Evolutionary conservation across 2,888 invertebrate genomes (phyloP), one percentile per base, ranked within the genome.

Genomic region (Eutolmus rufibarbis): DNA sequence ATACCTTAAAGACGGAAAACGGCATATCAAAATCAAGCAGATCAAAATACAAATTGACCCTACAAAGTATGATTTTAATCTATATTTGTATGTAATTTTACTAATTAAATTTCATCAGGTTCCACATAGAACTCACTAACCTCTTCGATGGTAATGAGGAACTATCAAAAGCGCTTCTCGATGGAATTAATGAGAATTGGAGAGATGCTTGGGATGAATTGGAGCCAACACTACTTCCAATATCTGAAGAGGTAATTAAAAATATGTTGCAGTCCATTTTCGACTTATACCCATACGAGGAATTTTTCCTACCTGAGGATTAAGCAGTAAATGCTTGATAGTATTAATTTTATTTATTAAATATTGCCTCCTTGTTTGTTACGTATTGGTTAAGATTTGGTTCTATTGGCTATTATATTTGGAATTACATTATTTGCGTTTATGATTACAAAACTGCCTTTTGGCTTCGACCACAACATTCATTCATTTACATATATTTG

Each of bases 111-210:
- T 7, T 4, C 74, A n/a, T 8, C 34, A 91, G 91, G 14, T 82
- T 91, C 86, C 81, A 88, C 14, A 89, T 90, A 0, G 86, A 90
- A 7, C 88, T 91, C 56, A 90, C 90, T 0, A 91, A 91, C 89
- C 89, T 91, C 5, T 90, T 91, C 9, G 89, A 89, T 86, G 90
- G 90, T 1, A 90, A 91, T 66, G 89, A 89, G 14, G 89, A 89
- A 0, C 86, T 91, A 1, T 89, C 90, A 4, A 88, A 90, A 3
- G 89, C 89, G 9, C 87, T 91, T 76, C 91, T 91, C 81, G 88
- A 87, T 0, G 89, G 91, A 7, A 89, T 91, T 9, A 91, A 91
- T 87, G 89, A 89, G 8, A 91, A 91, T 87, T 91, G 91, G 91
- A 88, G 86, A 76, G 90, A 90, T 31, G 89, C 91, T 28, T 91